These are phyloP conservation scores for Tyrophagus putrescentiae DNA, from an alignment of 1,140 invertebrate species.

Conservation along the genomic window DNA sequence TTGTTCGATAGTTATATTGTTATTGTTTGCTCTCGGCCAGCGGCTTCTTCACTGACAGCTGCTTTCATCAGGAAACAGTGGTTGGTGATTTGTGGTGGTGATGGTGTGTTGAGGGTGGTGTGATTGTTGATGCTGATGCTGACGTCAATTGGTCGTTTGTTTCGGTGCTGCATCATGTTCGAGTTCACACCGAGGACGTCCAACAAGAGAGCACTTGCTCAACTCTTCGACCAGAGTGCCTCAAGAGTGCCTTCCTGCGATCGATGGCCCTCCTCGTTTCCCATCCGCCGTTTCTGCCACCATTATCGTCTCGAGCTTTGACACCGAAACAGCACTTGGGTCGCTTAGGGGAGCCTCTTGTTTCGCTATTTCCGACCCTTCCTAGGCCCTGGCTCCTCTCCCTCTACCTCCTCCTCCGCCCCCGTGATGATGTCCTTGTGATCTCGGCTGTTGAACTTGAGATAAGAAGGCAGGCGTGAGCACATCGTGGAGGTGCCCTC, in stretches of 20 bases:
- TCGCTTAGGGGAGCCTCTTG: no score
- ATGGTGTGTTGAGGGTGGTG: no score
- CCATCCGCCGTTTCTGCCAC: not conserved
- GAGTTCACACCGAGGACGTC: slow-evolving; percentile 45
- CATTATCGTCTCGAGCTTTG: not conserved
- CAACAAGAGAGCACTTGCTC: slow-evolving; percentile 47
- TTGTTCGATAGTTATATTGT: not conserved
- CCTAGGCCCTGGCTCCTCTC: slow-evolving; percentile 10
- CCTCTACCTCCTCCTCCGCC: slow-evolving; percentile 4
- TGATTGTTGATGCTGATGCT: no score
- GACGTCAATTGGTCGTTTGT: no score
- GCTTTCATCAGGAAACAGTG: not conserved
- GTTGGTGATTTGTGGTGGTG: not conserved
- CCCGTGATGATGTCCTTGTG: slow-evolving; percentile 26
- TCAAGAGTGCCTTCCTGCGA: slow-evolving; percentile 43
- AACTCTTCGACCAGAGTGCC: slow-evolving; percentile 80
- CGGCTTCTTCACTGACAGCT: not conserved
- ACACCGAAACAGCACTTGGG: no score
- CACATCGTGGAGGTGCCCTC: slow-evolving; percentile 87
- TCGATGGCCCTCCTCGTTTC: not conserved
- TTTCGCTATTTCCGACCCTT: slow-evolving; percentile 24
- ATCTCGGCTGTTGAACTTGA: slow-evolving; percentile 56
- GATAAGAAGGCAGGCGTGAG: slow-evolving; percentile 89
- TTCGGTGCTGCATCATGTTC: slow-evolving; percentile 38
- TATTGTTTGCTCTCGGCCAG: no score